phyloP scores from a whole-genome alignment of 2,113 vertebrate genomes.

The Piliocolobus tephrosceles region DNA sequence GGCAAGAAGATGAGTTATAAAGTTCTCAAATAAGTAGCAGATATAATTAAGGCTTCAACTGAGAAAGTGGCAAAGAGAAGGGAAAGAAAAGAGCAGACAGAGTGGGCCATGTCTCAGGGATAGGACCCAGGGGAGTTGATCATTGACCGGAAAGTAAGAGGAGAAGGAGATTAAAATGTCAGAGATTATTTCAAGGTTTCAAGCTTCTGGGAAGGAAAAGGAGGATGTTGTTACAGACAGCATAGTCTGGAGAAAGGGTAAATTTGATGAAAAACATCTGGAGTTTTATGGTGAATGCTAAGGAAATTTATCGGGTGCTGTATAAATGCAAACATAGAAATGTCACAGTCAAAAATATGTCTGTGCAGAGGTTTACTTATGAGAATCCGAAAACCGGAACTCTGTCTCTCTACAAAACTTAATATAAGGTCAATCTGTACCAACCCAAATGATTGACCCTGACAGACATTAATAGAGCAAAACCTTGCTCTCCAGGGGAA shows the following conservation, averaged over 20 bases:
- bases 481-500: background rate
- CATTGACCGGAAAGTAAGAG: background rate
- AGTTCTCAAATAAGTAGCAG: background rate
- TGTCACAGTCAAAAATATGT: background rate
- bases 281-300: background rate
- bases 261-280: background rate
- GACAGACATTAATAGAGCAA: background rate
- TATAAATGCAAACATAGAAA: constrained; percentile 5
- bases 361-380: background rate
- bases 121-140: background rate
- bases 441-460: background rate
- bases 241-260: background rate
- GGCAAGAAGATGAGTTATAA: background rate
- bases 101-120: fast-evolving
- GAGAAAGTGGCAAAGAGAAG: background rate
- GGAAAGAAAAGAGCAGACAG: background rate
- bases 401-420: background rate
- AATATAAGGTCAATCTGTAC: background rate
- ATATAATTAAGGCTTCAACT: background rate
- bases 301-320: background rate
- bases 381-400: background rate
- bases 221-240: background rate
- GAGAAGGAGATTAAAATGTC: background rate
- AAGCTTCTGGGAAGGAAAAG: background rate
- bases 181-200: background rate